These are phyloP conservation scores for Patiria miniata DNA, from an alignment of 35 echinoderm and acorn worm genomes.

Conservation along the genomic window DNA sequence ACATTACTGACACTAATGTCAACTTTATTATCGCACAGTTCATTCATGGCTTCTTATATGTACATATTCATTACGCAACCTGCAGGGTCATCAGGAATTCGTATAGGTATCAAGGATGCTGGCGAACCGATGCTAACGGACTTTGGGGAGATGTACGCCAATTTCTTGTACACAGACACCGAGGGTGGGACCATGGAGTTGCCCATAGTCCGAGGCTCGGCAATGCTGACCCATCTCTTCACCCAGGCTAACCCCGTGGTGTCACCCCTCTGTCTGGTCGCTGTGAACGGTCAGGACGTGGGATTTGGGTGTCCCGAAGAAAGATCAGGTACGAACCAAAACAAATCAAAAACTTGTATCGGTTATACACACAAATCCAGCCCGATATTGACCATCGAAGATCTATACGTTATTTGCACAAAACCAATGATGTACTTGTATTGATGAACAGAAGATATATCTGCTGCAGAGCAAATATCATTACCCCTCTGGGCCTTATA, in stretches of 20 bases:
- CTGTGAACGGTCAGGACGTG: slow-evolving; percentile 52
- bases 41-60: no score
- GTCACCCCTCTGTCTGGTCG: slow-evolving; percentile 69
- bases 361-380: no score
- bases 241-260: slow-evolving; percentile 69
- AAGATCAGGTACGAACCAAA: slow-evolving; percentile 41
- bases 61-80: no score
- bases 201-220: slow-evolving; percentile 72
- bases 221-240: slow-evolving; percentile 83
- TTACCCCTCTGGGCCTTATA: no score
- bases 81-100: slow-evolving; percentile 53
- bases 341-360: neutral
- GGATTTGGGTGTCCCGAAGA: slow-evolving; percentile 72
- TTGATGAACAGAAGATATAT: no score
- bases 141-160: slow-evolving; percentile 89
- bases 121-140: slow-evolving; percentile 71
- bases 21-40: no score
- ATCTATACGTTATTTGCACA: no score
- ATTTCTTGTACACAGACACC: slow-evolving; percentile 62
- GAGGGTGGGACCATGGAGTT: slow-evolving; percentile 75
- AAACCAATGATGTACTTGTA: no score
- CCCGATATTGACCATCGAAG: no score
- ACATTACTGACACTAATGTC: no score
- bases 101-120: slow-evolving; percentile 58
- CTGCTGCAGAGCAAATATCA: no score